Conservation (phyloP, 30 jellyfish, hydroid and myxozoan species). For the Mastigias papua region DNA sequence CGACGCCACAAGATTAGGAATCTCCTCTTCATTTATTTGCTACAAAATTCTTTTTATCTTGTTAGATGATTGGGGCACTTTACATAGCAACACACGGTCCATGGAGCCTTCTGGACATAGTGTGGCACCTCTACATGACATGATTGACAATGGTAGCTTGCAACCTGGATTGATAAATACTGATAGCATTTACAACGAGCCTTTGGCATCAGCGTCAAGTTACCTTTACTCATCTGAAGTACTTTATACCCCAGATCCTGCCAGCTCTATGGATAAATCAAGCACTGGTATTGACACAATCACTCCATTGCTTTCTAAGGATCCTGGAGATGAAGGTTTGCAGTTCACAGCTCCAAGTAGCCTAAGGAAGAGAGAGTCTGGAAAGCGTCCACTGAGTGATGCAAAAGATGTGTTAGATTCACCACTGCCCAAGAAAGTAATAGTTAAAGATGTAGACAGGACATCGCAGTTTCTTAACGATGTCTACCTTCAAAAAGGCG, state of each 20-base stretch:
- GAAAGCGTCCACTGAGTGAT: slow-evolving; percentile 31
- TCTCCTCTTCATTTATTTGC: too few relatives aligned
- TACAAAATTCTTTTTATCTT: too few relatives aligned
- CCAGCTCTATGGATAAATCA: slow-evolving; percentile 14
- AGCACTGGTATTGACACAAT: not conserved
- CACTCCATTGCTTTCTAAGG: slow-evolving; percentile 40
- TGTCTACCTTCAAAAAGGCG: slow-evolving; percentile 10
- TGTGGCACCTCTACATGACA: slow-evolving; percentile 21
- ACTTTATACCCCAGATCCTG: slow-evolving; percentile 13
- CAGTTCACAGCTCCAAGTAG: slow-evolving; percentile 20
- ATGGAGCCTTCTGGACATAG: slow-evolving; percentile 50
- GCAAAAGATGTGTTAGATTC: not conserved
- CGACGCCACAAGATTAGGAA: too few relatives aligned
- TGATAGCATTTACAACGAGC: slow-evolving; percentile 40
- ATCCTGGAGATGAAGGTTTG: slow-evolving; percentile 46
- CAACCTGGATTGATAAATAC: slow-evolving; percentile 44
- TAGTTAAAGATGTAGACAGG: slow-evolving; percentile 37
- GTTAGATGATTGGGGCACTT: slow-evolving; percentile 53
- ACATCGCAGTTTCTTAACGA: slow-evolving; percentile 17
- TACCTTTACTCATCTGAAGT: slow-evolving; percentile 61
- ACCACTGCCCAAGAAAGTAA: slow-evolving; percentile 52
- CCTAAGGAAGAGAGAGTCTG: slow-evolving; percentile 2
- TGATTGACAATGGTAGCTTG: slow-evolving; percentile 19
- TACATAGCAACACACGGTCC: slow-evolving; percentile 36
- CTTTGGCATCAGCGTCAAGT: slow-evolving; percentile 29